These are phyloP conservation scores for Cistogaster globosa DNA, from an alignment of 2,888 invertebrate genomes.

Conservation along the genomic window DNA sequence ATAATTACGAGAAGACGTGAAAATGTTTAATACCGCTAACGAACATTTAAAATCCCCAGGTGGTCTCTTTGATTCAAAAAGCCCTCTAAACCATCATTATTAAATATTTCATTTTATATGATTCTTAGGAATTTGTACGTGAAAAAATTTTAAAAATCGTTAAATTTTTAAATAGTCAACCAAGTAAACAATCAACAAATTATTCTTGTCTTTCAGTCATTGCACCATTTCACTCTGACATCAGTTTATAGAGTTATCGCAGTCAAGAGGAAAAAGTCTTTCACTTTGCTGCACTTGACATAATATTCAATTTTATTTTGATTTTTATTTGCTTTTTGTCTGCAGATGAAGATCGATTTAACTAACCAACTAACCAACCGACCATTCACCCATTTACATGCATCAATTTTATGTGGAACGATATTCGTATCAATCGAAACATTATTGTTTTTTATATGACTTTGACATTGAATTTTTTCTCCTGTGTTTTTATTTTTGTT, in stretches of 20 bases:
- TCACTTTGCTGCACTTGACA: conserved; percentile 62
- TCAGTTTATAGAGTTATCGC: conserved; percentile 12
- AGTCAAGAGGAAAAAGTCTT: conserved; percentile 21
- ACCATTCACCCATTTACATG: conserved; percentile 6
- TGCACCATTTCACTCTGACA: conserved; percentile 27
- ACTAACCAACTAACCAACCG: conserved; percentile 2
- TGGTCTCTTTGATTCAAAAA: conserved; percentile 44
- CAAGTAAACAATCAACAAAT: conserved; percentile 1
- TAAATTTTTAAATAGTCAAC: conserved; percentile 31
- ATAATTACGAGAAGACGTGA: conserved; percentile 25
- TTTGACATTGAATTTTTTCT: conserved; percentile 73
- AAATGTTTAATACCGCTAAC: neutral
- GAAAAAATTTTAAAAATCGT: conserved; percentile 28
- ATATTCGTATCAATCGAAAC: neutral
- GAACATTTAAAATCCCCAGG: conserved; percentile 22
- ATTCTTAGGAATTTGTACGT: conserved; percentile 33
- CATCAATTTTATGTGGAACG: conserved; percentile 3
- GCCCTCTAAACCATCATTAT: conserved; percentile 47
- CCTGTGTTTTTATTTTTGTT: conserved; percentile 43
- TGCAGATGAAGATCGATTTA: conserved; percentile 31
- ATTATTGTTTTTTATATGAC: conserved; percentile 55
- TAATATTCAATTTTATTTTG: conserved; percentile 51
- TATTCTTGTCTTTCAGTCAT: conserved; percentile 2
- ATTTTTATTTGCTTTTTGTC: conserved; percentile 35
- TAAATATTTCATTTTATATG: conserved; percentile 47